Base-by-base conservation (phyloP, 1,140 invertebrate genomes). In the Cherax destructor region DNA sequence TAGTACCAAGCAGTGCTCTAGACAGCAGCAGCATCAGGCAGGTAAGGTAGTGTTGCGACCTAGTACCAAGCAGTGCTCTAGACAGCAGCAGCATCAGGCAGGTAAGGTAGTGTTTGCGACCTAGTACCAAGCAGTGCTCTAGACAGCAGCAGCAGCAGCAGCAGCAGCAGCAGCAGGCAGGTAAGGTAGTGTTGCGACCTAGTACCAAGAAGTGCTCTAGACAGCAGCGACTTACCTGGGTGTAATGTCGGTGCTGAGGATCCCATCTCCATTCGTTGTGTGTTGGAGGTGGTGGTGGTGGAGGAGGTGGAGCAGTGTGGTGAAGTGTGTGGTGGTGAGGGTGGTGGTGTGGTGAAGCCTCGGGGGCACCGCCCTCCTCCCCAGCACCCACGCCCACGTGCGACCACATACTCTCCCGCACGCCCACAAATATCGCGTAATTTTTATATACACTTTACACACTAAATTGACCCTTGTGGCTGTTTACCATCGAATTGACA, bases 251-350 rank as follows among this genome's bases (percentile, higher is more conserved):
- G 76, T 91, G 88, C 80, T 91, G 88, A 52, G 86, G 49, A 52
- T 91, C 88, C 88, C 88, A 91, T 56, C 88, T 79, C 88, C 88
- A 91, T 5, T 91, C 88, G 76, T 80, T 85, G 88, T 90, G 88
- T n/a, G 80, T 72, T 18, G 88, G 88, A 77, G 47, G 88, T 61
- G 88, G 30, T 41, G 30, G 30, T 74, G 74, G 86, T 59, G 86
- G 56, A 13, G 86, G 81, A 7, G 81, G 83, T 78, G 81, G 59
- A 11, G 72, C 72, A n/a, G 88, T 47, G 59, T 79, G 83, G 76
- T 84, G 86, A 72, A 81, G 72, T 41, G 76, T 52, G 24, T 74
- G 88, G 49, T 91, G 88, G n/a, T 85, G 83, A 47, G 41, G 87
- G 16, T 84, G 83, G 83, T 91, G 88, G 76, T 84, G 88, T 85